A percentile compares a stretch with the other conserved stretches of the same genome.
Conservation (phyloP, 1,140 invertebrate species). For the Oryzaephilus surinamensis region DNA sequence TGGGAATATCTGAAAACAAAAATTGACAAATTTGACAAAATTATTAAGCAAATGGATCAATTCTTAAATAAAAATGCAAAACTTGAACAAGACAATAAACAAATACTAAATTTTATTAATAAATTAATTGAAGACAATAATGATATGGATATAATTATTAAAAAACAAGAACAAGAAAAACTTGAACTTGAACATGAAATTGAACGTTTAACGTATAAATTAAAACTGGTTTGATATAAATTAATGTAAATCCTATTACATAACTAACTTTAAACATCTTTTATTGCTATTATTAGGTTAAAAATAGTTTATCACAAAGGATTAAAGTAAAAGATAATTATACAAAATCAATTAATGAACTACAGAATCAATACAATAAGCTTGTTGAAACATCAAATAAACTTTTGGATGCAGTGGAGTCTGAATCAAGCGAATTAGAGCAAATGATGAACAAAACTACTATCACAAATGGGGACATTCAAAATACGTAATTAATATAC, state of each 20-base stretch:
- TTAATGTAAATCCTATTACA: too few relatives aligned
- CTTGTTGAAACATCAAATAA: slow-evolving; percentile 18
- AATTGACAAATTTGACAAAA: slow-evolving; percentile 10
- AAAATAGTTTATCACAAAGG: slow-evolving; percentile 25
- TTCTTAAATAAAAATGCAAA: slow-evolving; percentile 3
- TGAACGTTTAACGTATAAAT: slow-evolving; percentile 24
- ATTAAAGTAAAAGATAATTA: slow-evolving; percentile 21
- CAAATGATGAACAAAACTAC: slow-evolving; percentile 27
- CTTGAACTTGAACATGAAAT: slow-evolving; percentile 22
- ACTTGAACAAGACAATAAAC: slow-evolving; percentile 20
- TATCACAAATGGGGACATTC: slow-evolving; percentile 1
- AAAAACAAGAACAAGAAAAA: slow-evolving; percentile 24
- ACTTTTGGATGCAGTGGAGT: slow-evolving; percentile 12
- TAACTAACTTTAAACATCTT: too few relatives aligned
- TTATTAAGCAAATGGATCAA: slow-evolving; percentile 1
- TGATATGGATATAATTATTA: slow-evolving; percentile 20
- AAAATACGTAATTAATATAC: background rate
- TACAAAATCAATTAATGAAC: slow-evolving; percentile 23
- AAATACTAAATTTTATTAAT: slow-evolving; percentile 22
- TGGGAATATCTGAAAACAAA: slow-evolving; percentile 3
- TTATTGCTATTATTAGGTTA: slow-evolving; percentile 13
- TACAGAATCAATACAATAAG: slow-evolving; percentile 20
- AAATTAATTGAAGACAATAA: slow-evolving; percentile 20
- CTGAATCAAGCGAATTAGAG: slow-evolving; percentile 17
- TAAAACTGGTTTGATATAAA: slow-evolving; percentile 19